Evolutionary conservation across 2,888 invertebrate genomes (phyloP).

Genomic region (Tachystola acroxantha): DNA sequence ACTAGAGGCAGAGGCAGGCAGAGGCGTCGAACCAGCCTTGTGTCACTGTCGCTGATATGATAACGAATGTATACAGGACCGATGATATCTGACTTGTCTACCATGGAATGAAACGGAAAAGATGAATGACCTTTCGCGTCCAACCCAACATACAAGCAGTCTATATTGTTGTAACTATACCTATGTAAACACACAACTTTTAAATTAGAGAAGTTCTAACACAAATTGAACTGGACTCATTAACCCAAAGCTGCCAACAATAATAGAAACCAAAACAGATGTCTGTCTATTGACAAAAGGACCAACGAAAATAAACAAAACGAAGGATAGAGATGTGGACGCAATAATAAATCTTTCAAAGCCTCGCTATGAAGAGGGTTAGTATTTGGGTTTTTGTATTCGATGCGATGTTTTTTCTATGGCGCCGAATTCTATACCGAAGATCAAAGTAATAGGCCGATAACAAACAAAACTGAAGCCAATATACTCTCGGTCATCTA

Average conservation of each 20-base stretch:
- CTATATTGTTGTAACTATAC: background rate
- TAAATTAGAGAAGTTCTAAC: constrained; percentile 13
- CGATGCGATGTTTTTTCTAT: constrained; percentile 5
- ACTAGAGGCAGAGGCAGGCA: constrained; percentile 15
- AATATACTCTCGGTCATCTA: background rate
- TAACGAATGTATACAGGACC: constrained; percentile 67
- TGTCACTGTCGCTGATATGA: constrained; percentile 65
- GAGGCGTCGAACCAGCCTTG: constrained; percentile 52
- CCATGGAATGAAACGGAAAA: too few species aligned
- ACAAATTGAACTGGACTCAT: constrained; percentile 27
- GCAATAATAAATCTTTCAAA: constrained; percentile 40
- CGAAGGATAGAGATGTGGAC: constrained; percentile 29
- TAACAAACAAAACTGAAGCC: background rate
- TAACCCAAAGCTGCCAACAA: constrained; percentile 24
- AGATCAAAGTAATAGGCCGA: constrained; percentile 3
- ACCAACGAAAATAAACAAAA: constrained; percentile 49
- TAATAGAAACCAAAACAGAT: constrained; percentile 44
- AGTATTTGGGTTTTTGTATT: constrained; percentile 4
- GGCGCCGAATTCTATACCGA: background rate
- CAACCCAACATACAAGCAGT: constrained; percentile 7
- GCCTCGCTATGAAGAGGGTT: constrained; percentile 18
- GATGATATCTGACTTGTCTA: constrained; percentile 29
- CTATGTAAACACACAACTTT: background rate
- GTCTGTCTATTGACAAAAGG: constrained; percentile 51
- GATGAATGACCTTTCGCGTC: constrained; percentile 29